phyloP scores from a whole-genome alignment of 2,797 vertebrate genomes.

The Glossophaga mutica region DNA sequence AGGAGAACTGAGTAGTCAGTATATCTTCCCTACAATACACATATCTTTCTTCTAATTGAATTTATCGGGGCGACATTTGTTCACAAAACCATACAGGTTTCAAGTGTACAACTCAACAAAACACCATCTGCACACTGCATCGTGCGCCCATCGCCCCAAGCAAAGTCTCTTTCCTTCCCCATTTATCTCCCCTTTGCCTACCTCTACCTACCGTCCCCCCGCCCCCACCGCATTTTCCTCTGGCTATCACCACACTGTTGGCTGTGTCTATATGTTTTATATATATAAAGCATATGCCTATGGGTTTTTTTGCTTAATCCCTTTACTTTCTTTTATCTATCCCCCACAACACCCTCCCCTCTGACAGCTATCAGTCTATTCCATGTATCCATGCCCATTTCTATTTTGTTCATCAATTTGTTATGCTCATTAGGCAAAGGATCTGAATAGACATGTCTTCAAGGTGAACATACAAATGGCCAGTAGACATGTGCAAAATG shows the following conservation, averaged over 20 bases:
- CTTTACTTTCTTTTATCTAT: not conserved
- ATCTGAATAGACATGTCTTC: not conserved
- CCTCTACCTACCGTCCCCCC: not conserved
- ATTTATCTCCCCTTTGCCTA: not conserved
- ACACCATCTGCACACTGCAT: not conserved
- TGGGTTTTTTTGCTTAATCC: not conserved
- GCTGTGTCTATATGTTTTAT: not conserved
- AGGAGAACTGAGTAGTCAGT: not conserved
- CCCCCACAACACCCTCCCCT: no score
- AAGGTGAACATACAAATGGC: not conserved
- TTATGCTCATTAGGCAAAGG: not conserved
- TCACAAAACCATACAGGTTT: not conserved
- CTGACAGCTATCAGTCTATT: not conserved
- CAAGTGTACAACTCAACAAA: not conserved
- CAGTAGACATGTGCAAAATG: not conserved
- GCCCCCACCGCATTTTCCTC: not conserved
- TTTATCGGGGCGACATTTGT: not conserved
- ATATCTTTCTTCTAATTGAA: not conserved
- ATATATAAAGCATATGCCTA: not conserved
- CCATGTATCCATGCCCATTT: not conserved
- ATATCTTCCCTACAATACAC: not conserved
- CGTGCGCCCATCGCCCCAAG: not conserved
- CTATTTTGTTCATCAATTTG: not conserved
- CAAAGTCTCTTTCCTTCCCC: not conserved
- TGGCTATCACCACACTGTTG: not conserved